phyloP scores from a whole-genome alignment of 2,797 vertebrate species.

The Smutsia temminckii region DNA sequence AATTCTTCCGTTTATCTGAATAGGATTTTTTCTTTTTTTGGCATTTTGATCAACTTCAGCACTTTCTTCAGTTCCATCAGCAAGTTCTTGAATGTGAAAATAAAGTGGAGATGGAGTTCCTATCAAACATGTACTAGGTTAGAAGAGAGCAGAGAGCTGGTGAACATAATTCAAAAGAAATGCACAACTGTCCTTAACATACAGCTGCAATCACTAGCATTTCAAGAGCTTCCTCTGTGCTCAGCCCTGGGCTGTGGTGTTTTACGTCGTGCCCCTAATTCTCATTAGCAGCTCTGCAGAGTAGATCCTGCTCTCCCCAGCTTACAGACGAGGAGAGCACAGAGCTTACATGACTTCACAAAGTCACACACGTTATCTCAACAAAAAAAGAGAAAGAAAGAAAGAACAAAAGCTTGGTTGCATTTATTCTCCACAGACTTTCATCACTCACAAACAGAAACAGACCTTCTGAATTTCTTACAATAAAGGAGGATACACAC shows the following conservation, averaged over 20 bases:
- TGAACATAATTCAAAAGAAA: not conserved
- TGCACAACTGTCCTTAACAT: not conserved
- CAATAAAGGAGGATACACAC: not conserved
- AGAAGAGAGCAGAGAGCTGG: not conserved
- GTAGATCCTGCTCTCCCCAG: too few species aligned
- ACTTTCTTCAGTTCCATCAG: constrained; percentile 72
- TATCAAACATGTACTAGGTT: constrained; percentile 51
- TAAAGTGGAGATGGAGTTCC: constrained; percentile 76
- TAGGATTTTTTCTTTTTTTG: constrained; percentile 74
- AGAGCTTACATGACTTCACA: not conserved
- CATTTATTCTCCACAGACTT: not conserved
- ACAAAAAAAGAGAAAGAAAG: not conserved
- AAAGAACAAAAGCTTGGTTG: too few species aligned
- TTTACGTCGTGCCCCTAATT: not conserved
- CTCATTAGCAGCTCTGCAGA: not conserved
- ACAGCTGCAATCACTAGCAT: accelerated
- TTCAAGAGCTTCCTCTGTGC: not conserved
- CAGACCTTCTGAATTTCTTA: not conserved
- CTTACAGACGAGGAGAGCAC: not conserved
- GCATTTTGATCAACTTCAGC: constrained; percentile 67
- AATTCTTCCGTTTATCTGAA: constrained; percentile 80
- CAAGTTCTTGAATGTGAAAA: constrained; percentile 75
- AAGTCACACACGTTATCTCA: not conserved
- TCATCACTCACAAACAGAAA: not conserved
- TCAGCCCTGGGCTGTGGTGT: not conserved